Evolutionary conservation across 1,140 invertebrate species (phyloP).

Genomic region (Linepithema humile): DNA sequence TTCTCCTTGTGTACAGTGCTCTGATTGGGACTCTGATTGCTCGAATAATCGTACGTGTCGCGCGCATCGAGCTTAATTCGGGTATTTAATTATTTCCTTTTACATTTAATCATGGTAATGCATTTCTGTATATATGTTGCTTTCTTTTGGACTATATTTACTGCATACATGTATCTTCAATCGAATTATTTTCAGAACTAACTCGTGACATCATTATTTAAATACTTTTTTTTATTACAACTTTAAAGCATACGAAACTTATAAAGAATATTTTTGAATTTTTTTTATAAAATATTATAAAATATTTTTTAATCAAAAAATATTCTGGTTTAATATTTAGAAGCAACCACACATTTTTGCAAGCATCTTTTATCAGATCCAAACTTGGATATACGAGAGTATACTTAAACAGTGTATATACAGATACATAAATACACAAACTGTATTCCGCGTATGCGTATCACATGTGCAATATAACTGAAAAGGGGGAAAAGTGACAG

Average conservation of each 20-base stretch:
- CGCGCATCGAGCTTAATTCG: conserved; percentile 6
- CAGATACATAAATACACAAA: not conserved
- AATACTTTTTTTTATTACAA: not conserved
- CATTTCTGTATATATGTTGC: not conserved
- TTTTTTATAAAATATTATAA: no score
- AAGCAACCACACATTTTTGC: no score
- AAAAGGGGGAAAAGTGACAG: not conserved
- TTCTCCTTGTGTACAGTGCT: conserved; percentile 28
- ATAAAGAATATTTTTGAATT: no score
- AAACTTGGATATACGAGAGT: not conserved
- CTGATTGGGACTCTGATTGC: conserved; percentile 32
- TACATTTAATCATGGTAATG: not conserved
- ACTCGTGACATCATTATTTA: not conserved
- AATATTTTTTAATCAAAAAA: no score
- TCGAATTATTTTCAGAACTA: not conserved
- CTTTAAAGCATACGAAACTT: no score
- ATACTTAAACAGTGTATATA: not conserved
- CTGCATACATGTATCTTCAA: not conserved
- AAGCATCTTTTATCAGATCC: no score
- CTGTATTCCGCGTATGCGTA: not conserved
- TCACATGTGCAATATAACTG: conserved; percentile 2
- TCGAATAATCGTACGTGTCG: not conserved
- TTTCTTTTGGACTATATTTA: not conserved
- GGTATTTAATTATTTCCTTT: conserved; percentile 39
- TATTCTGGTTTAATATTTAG: no score